Conservation (phyloP, 1,140 invertebrate genomes). For the Paraescarpia echinospica region DNA sequence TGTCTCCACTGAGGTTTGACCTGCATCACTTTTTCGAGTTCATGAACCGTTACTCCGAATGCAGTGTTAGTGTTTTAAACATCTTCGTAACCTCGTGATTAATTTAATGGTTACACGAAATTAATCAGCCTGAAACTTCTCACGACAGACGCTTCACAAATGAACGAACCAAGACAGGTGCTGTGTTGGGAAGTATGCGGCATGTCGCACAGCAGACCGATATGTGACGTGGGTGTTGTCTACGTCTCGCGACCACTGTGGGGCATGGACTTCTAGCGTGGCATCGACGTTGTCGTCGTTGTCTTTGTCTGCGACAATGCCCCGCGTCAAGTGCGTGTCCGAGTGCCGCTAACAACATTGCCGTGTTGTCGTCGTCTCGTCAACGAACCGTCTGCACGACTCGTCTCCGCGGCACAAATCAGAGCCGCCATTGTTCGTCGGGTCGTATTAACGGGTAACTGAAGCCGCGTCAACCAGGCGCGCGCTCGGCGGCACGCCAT, state of each 20-base stretch:
- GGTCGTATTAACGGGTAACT: background rate
- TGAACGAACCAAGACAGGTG: background rate
- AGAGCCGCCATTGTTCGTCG: background rate
- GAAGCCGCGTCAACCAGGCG: background rate
- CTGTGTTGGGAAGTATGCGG: too few species aligned
- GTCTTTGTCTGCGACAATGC: background rate
- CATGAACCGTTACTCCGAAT: too few species aligned
- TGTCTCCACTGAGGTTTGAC: too few species aligned
- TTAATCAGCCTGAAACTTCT: background rate
- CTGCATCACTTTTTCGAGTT: too few species aligned
- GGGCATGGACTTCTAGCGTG: background rate
- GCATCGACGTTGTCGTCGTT: background rate
- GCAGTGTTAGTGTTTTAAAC: too few species aligned
- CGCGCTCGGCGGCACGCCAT: background rate
- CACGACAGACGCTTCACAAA: background rate
- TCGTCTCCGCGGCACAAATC: background rate
- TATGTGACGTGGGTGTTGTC: background rate
- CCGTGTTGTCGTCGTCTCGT: background rate
- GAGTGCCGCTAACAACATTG: background rate
- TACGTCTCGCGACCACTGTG: background rate
- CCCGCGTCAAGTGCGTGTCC: background rate
- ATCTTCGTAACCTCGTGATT: too few species aligned
- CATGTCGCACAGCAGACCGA: too few species aligned
- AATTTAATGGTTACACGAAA: too few species aligned
- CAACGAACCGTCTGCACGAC: background rate